These are phyloP conservation scores for Acanthosepion lycidas DNA, from an alignment of 2,888 invertebrate genomes.

Conservation along the genomic window DNA sequence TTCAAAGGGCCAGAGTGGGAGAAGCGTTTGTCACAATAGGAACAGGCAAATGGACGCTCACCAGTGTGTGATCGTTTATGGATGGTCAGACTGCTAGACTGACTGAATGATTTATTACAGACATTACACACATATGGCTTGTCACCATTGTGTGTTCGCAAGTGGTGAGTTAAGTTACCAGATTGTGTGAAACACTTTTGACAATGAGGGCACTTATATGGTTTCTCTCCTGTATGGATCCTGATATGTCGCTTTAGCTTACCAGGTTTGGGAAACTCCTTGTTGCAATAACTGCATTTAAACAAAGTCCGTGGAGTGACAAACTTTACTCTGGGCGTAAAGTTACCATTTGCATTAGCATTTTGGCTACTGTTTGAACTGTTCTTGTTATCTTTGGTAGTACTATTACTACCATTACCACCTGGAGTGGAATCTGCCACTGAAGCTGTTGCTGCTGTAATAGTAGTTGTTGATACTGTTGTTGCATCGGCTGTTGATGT, in stretches of 20 bases:
- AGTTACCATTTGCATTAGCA: not conserved
- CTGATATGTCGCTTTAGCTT: not conserved
- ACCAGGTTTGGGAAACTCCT: not conserved
- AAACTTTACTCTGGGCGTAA: not conserved
- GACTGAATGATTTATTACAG: not conserved
- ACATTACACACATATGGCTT: not conserved
- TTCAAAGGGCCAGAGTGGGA: not conserved
- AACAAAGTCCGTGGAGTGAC: not conserved
- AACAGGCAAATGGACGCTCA: conserved; percentile 11
- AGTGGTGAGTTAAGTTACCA: not conserved
- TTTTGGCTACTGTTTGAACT: not conserved
- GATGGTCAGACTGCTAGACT: not conserved
- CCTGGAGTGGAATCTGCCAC: not conserved
- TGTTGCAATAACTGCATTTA: conserved; percentile 8
- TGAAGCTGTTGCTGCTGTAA: not conserved
- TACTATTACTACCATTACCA: not conserved
- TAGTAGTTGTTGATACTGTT: not conserved
- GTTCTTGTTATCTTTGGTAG: not conserved
- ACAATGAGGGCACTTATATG: not conserved
- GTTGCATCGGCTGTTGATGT: not conserved
- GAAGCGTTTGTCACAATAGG: not conserved
- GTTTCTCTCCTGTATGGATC: not conserved
- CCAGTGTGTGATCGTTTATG: not conserved
- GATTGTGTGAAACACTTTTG: conserved; percentile 1
- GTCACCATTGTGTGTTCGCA: not conserved